Conservation (phyloP, 2,113 vertebrate species). For the Nesogale talazaci region DNA sequence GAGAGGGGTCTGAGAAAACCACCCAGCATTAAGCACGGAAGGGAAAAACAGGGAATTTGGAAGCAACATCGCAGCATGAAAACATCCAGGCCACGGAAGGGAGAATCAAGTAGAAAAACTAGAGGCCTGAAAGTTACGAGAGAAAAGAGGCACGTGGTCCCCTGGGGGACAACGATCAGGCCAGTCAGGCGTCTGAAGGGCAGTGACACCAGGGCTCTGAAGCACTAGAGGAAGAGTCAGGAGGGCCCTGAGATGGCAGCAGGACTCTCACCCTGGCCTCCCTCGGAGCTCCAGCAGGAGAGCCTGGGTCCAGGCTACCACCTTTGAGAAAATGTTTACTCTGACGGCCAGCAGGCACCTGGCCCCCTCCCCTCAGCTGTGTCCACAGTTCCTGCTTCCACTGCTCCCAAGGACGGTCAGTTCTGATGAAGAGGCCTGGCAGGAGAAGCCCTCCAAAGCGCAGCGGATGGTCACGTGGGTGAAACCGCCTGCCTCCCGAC, state of each 20-base stretch:
- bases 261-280: not conserved
- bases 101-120: not conserved
- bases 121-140: not conserved
- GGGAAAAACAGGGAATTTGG: not conserved
- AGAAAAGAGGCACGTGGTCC: not conserved
- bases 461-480: not conserved
- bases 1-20: constrained; percentile 15
- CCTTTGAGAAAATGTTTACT: not conserved
- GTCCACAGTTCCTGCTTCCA: not conserved
- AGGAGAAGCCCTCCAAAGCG: not conserved
- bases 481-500: not conserved
- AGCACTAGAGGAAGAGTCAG: not conserved
- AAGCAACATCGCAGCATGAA: not conserved
- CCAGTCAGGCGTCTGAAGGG: not conserved
- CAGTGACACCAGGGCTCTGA: not conserved
- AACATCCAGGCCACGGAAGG: not conserved
- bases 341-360: not conserved
- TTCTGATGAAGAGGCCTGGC: not conserved
- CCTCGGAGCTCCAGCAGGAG: not conserved
- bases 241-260: not conserved
- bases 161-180: not conserved
- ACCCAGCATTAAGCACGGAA: not conserved
- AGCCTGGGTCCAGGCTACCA: not conserved
- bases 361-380: not conserved
- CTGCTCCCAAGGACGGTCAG: not conserved